Percentiles rank a stretch among this genome's conserved stretches.
Conservation (phyloP, 2,888 invertebrate genomes). For the Brenthis ino region DNA sequence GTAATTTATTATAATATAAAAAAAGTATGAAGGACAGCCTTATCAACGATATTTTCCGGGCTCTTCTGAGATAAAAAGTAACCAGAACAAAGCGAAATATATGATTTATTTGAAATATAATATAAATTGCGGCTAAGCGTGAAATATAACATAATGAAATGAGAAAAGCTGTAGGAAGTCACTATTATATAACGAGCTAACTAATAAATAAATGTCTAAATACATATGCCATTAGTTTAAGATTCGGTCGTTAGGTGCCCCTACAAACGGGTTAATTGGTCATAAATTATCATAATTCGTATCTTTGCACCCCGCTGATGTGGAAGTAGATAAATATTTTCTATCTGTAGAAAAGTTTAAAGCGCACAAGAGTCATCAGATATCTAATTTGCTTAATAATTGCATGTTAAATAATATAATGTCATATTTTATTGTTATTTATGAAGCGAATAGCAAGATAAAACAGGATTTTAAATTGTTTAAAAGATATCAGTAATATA, state of each 20-base stretch:
- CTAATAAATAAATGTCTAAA: conserved; percentile 59
- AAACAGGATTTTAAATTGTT: not conserved
- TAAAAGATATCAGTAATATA: not conserved
- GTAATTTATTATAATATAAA: too few species aligned
- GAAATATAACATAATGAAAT: not conserved
- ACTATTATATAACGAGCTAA: conserved; percentile 18
- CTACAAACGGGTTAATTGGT: conserved; percentile 60
- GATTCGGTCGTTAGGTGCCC: conserved; percentile 55
- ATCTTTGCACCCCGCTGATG: conserved; percentile 39
- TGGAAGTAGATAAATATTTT: conserved; percentile 10
- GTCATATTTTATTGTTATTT: not conserved
- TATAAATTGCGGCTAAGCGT: not conserved
- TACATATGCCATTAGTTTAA: conserved; percentile 56
- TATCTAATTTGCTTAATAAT: conserved; percentile 12
- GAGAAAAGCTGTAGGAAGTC: conserved; percentile 16
- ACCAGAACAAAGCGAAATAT: too few species aligned
- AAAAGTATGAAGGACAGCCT: too few species aligned
- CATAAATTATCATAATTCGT: conserved; percentile 71
- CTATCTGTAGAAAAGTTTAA: conserved; percentile 12
- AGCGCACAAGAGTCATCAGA: not conserved
- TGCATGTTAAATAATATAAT: not conserved
- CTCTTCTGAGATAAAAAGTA: too few species aligned
- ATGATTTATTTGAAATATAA: not conserved
- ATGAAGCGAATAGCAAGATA: not conserved
- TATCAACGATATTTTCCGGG: too few species aligned